These are phyloP conservation scores for Cephonodes hylas DNA, from an alignment of 2,888 invertebrate species.

Conservation along the genomic window DNA sequence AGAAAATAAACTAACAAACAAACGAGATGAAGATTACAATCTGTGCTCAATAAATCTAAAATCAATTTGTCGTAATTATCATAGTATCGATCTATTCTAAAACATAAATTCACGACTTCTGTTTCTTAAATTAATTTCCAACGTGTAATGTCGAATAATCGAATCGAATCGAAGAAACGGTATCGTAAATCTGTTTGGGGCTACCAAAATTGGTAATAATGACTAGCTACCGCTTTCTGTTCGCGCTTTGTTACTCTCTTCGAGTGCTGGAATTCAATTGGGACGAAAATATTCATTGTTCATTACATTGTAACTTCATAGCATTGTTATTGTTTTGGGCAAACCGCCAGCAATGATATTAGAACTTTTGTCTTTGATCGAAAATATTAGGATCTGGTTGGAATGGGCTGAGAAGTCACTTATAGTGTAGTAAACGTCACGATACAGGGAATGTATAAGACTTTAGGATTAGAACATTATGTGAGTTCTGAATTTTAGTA, in stretches of 20 bases:
- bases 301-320: too few relatives aligned
- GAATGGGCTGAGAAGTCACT: too few relatives aligned
- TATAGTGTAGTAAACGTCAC: too few relatives aligned
- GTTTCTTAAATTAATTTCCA: conserved; percentile 26
- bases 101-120: conserved; percentile 20
- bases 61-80: conserved; percentile 8
- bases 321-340: too few relatives aligned
- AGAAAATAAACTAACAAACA: background rate
- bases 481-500: too few relatives aligned
- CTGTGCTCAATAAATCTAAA: conserved; percentile 8
- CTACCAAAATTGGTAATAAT: conserved; percentile 19
- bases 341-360: too few relatives aligned
- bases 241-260: background rate
- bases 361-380: too few relatives aligned
- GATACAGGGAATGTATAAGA: too few relatives aligned
- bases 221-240: background rate
- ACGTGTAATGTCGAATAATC: conserved; percentile 21
- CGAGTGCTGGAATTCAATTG: too few relatives aligned
- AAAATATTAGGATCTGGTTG: too few relatives aligned
- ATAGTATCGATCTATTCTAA: background rate
- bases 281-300: too few relatives aligned
- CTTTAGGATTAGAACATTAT: too few relatives aligned
- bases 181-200: conserved; percentile 21
- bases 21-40: background rate
- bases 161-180: conserved; percentile 26